A percentile compares a stretch with the other conserved stretches of the same genome.
Evolutionary conservation across 2,888 invertebrate species (phyloP).

Genomic region (Monopis laevigella): DNA sequence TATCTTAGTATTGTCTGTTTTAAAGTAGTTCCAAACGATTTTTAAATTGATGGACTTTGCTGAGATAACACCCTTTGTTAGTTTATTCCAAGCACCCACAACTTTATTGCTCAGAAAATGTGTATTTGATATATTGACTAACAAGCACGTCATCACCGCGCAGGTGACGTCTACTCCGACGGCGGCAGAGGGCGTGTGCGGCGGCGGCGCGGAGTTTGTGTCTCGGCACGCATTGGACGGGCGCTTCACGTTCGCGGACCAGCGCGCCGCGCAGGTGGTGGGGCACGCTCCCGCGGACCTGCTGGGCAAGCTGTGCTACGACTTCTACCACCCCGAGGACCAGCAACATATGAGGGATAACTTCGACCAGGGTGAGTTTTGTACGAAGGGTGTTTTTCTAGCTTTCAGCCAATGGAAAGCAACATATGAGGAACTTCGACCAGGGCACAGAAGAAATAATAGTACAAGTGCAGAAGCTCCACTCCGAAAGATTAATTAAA

Average conservation of each 20-base stretch:
- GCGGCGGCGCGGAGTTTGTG: slow-evolving; percentile 93
- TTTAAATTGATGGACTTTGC: too few relatives aligned
- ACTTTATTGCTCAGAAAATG: too few relatives aligned
- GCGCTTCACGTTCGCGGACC: slow-evolving; percentile 98
- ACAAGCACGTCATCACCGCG: too few relatives aligned
- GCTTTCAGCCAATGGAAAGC: slow-evolving; percentile 96
- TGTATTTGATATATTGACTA: too few relatives aligned
- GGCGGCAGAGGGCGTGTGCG: slow-evolving; percentile 83
- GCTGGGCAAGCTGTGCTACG: slow-evolving; percentile 95
- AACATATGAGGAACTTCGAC: slow-evolving; percentile 97
- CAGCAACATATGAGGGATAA: slow-evolving; percentile 97
- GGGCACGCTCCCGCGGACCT: slow-evolving; percentile 95
- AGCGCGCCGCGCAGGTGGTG: slow-evolving; percentile 89
- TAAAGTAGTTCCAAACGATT: too few relatives aligned
- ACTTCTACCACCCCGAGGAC: slow-evolving; percentile 97
- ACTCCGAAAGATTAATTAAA: too few relatives aligned
- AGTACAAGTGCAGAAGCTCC: too few relatives aligned
- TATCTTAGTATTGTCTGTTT: too few relatives aligned
- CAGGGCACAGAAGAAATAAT: too few relatives aligned
- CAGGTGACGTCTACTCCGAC: slow-evolving; percentile 93
- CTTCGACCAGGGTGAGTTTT: slow-evolving; percentile 86
- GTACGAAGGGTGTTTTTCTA: slow-evolving; percentile 68
- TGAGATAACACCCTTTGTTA: too few relatives aligned
- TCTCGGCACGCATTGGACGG: slow-evolving; percentile 97
- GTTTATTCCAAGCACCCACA: too few relatives aligned